Evolutionary conservation across 1,140 invertebrate species (phyloP).

Genomic region (Dinothrombium tinctorium): DNA sequence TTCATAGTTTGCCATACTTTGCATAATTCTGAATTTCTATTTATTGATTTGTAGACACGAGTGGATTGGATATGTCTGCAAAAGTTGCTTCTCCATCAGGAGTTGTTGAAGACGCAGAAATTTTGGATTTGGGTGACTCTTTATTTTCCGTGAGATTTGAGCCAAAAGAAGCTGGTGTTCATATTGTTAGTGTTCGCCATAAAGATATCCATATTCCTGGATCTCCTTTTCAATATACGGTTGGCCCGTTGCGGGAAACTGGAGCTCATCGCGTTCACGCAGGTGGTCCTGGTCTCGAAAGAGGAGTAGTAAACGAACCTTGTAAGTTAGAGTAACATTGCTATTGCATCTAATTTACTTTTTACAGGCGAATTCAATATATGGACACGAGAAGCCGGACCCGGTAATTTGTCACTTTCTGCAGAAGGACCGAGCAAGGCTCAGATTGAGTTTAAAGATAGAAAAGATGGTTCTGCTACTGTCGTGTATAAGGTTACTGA

Average conservation of each 20-base stretch:
- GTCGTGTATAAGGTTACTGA: slow-evolving; percentile 77
- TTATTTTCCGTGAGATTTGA: slow-evolving; percentile 92
- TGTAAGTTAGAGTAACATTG: slow-evolving; percentile 23
- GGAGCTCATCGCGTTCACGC: slow-evolving; percentile 50
- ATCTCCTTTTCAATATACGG: slow-evolving; percentile 31
- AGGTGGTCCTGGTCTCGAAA: slow-evolving; percentile 69
- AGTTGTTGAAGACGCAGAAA: slow-evolving; percentile 64
- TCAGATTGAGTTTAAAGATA: slow-evolving; percentile 85
- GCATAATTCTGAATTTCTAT: background rate
- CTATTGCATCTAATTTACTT: slow-evolving; percentile 3
- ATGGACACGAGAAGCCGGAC: slow-evolving; percentile 89
- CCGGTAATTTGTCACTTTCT: slow-evolving; percentile 77
- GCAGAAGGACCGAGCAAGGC: slow-evolving; percentile 93
- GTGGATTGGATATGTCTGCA: slow-evolving; percentile 68
- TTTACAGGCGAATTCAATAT: slow-evolving; percentile 65
- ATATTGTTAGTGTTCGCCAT: slow-evolving; percentile 87
- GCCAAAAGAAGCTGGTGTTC: slow-evolving; percentile 87
- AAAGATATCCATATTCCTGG: slow-evolving; percentile 85
- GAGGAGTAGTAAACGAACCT: slow-evolving; percentile 46
- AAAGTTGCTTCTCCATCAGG: slow-evolving; percentile 78
- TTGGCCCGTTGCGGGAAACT: slow-evolving; percentile 60
- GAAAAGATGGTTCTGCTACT: slow-evolving; percentile 84
- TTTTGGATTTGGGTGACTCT: slow-evolving; percentile 63
- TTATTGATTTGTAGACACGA: slow-evolving; percentile 42
- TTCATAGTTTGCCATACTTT: background rate